These are phyloP conservation scores for Corynorhinus townsendii DNA, from an alignment of 2,113 vertebrate genomes.

Conservation along the genomic window DNA sequence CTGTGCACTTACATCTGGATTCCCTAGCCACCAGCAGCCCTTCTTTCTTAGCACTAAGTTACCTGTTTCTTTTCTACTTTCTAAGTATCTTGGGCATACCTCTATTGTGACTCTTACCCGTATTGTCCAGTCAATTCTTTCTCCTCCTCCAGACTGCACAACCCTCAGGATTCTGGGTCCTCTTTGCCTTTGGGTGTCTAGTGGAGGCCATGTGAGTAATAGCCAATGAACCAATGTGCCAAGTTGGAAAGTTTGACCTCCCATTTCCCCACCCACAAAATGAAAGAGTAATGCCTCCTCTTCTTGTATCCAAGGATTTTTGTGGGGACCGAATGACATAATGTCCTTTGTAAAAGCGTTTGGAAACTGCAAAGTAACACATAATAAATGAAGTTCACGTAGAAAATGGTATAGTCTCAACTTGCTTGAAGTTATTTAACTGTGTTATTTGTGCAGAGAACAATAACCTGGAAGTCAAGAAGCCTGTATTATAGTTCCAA, in stretches of 20 bases:
- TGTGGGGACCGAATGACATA: not conserved
- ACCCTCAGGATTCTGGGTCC: not conserved
- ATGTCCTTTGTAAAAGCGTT: not conserved
- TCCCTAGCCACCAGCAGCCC: too few species aligned
- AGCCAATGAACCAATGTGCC: not conserved
- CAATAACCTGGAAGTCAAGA: not conserved
- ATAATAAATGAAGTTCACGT: not conserved
- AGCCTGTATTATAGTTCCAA: not conserved
- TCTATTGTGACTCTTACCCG: rapidly evolving
- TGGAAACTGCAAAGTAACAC: not conserved
- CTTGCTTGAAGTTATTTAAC: not conserved
- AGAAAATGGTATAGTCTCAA: not conserved
- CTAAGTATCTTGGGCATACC: not conserved
- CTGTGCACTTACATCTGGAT: too few species aligned
- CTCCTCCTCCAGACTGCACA: not conserved
- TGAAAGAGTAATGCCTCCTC: not conserved
- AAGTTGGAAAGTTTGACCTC: not conserved
- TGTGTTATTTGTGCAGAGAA: not conserved
- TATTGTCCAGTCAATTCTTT: not conserved
- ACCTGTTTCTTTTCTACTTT: not conserved
- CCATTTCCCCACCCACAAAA: not conserved
- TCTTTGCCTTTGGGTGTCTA: not conserved
- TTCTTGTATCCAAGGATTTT: not conserved
- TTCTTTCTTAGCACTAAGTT: not conserved
- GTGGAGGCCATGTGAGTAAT: not conserved